Evolutionary conservation across 1,140 invertebrate species (phyloP), one percentile per base, ranked within the genome.

Genomic region (Thalassaphorura encarpata): DNA sequence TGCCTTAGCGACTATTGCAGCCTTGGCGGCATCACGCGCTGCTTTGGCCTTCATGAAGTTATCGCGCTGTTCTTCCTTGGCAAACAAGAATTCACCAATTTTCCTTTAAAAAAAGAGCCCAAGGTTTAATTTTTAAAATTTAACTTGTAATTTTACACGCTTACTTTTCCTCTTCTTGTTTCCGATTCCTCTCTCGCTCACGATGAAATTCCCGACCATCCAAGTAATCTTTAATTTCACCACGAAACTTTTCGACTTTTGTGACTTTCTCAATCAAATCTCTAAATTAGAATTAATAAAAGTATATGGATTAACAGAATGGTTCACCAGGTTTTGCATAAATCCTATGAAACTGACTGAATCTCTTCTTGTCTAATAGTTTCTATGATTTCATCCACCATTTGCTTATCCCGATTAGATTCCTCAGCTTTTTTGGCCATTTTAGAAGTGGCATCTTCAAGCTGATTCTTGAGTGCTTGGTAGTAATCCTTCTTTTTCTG

Each of bases 381-480:
- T 13, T 33, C 47, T n/a, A 65, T 13, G 15, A 65, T 62, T 41
- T 62, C 60, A 47, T 65, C 63, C 24, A 65, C 54, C 57, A 62
- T 62, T 13, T 28, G 31, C 28, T 58, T 62, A 41, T 65, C 63
- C 29, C 52, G 27, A 26, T 51, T n/a, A 26, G 52, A 52, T 36
- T 65, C 63, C 16, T 56, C 52, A 5, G 26, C 21, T 46, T 65
- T 56, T n/a, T 33, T 42, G 2, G 60, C 54, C 33, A 52, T 45
- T 60, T 58, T 65, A 23, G 54, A 57, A 1, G 51, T 43, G 2
- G 16, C 43, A 8, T 53, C 57, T 3, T 57, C 42, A 19, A 65
- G 24, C 33, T 65, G 63, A 52, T 53, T 50, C 39, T 57, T 52
- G 0, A 64, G 33, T 11, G 54, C 53, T 39, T 53, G 28, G 28